Base-by-base conservation (phyloP, 2,113 vertebrate species). In the Spea multiplicata region DNA sequence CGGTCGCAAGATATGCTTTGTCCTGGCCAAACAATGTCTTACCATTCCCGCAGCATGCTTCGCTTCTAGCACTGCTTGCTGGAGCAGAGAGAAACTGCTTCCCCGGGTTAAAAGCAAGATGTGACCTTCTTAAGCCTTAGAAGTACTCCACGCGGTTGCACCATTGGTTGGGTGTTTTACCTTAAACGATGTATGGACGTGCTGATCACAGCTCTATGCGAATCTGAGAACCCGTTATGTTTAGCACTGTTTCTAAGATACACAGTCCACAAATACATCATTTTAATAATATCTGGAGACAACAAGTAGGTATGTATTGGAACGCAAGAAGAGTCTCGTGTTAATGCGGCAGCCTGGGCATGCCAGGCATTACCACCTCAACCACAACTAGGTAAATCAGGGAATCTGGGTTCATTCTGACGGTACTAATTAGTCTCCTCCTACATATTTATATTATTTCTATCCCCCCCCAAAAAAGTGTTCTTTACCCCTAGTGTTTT, bases 371-470 rank as follows among this genome's bases (percentile, higher is more conserved):
- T 66, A 73, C 45, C 49, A 74, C n/a, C 70, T 67, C 5, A 9
- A 50, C 44, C 71, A 67, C 14, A 55, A 12, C 9, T 67, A 64
- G 48, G 48, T 3, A 8, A 57, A 61, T 74, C 50, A 68, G 78
- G 64, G 64, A 55, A n/a, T 64, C 47, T 2, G 53, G 69, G 13
- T 62, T 65, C 59, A 16, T 68, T 70, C 48, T 44, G 30, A 67
- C 53, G 78, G 78, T 80, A 80, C 78, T 67, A n/a, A 16, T 74
- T n/a, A 44, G 73, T 74, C 66, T 30, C 12, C 44, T 62, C 53
- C 30, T 78, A 67, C 67, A n/a, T 78, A 75, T 75, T 79, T 79
- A 70, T 70, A 44, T 7, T 17, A 52, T 57, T 64, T 44, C 17
- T 44, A 62, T 47, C 30, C 2, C 2, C 2, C 30, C 30, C 30